Base-by-base conservation (phyloP, 2,113 vertebrate genomes). In the Catagonus wagneri region DNA sequence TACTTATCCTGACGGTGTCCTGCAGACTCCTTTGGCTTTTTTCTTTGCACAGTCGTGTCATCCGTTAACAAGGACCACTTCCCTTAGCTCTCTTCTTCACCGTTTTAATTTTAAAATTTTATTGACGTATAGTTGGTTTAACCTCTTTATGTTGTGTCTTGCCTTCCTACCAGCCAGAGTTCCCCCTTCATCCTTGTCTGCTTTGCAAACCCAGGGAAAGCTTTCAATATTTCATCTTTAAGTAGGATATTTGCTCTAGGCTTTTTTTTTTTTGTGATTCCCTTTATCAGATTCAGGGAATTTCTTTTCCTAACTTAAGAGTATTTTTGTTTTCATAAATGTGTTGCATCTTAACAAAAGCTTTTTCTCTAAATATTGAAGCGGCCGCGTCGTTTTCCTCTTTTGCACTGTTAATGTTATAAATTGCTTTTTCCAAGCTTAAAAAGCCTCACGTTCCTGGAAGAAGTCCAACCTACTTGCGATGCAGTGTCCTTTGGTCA, bases 331-430 rank as follows among this genome's bases (percentile, higher is more conserved):
- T 66, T 29, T 1, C 1, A 1, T 34, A 50, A 88, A 52, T 69
- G 36, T 65, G 50, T 39, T 14, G 17, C 32, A 61, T 20, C 68
- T 79, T 44, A 6, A 61, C 74, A 5, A 54, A 79, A 50, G 7
- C 15, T 3, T 54, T 32, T 93, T 44, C 32, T 66, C 34, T 87
- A 7, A 27, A 13, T n/a, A 0, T 23, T 1, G 36, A 20, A 16
- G 32, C 2, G 7, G 9, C 6, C 22, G 0, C 4, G 0, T 15
- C 4, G 52, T 15, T 61, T 65, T 39, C 14, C n/a, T 66, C 11
- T 9, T 44, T 58, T 63, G 0, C n/a, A 52, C 12, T 44, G 75
- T 36, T 7, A 6, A 32, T n/a, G 32, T 9, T 34, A 54, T 61
- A 12, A 27, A 20, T n/a, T 39, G 23, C 65, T n/a, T 75, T 63